These are phyloP conservation scores for Harpagoxenus sublaevis DNA, from an alignment of 2,888 invertebrate genomes.

Conservation along the genomic window DNA sequence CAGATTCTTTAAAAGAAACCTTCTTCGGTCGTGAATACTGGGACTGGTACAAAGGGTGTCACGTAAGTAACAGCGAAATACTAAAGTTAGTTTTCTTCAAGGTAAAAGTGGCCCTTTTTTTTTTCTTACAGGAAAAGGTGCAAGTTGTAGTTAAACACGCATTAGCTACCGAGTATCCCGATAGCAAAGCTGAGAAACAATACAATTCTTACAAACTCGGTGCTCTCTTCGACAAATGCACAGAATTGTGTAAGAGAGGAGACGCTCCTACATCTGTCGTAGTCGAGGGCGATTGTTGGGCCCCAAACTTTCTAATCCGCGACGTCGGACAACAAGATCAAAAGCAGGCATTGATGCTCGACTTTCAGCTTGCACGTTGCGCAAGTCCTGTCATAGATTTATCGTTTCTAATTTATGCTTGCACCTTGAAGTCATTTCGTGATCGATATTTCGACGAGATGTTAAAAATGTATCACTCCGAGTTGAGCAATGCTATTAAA, in stretches of 20 bases:
- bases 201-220: slow-evolving; percentile 87
- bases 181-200: slow-evolving; percentile 88
- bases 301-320: slow-evolving; percentile 90
- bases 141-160: slow-evolving; percentile 88
- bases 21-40: slow-evolving; percentile 77
- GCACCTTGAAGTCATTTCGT: slow-evolving; percentile 88
- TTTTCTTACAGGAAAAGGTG: slow-evolving; percentile 68
- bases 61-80: slow-evolving; percentile 73
- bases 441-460: slow-evolving; percentile 88
- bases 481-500: slow-evolving; percentile 87
- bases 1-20: slow-evolving; percentile 78
- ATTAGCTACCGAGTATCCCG: slow-evolving; percentile 89
- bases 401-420: slow-evolving; percentile 89
- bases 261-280: slow-evolving; percentile 87
- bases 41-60: slow-evolving; percentile 81
- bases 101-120: not conserved
- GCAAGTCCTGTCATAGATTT: slow-evolving; percentile 89
- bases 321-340: slow-evolving; percentile 75
- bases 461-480: slow-evolving; percentile 88
- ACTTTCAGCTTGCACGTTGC: slow-evolving; percentile 90
- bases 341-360: slow-evolving; percentile 88
- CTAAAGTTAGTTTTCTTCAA: not conserved
- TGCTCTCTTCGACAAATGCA: slow-evolving; percentile 87
- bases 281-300: slow-evolving; percentile 92
- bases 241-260: slow-evolving; percentile 85